phyloP scores from a whole-genome alignment of 2,888 invertebrate species.

The Omphaloscelis lunosa region DNA sequence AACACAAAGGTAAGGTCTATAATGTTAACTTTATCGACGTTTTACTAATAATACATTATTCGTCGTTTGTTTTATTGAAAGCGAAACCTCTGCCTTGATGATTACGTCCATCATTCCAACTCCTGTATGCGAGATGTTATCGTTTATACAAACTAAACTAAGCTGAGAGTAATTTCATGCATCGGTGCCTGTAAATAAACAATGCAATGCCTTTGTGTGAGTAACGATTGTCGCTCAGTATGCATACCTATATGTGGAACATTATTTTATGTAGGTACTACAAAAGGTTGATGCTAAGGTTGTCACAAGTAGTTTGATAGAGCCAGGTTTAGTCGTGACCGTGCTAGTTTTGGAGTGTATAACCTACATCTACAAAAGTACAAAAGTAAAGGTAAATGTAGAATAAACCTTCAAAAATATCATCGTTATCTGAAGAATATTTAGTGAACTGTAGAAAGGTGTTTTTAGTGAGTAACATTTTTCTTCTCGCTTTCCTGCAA shows the following conservation, averaged over 20 bases:
- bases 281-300: constrained; percentile 44
- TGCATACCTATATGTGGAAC: constrained; percentile 21
- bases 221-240: constrained; percentile 57
- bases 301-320: constrained; percentile 25
- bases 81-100: constrained; percentile 10
- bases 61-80: constrained; percentile 23
- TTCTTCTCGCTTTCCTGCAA: no score
- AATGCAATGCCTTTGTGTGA: constrained; percentile 76
- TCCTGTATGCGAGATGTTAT: constrained; percentile 49
- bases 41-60: not conserved
- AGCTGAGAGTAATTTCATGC: constrained; percentile 82
- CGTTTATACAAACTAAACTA: constrained; percentile 66
- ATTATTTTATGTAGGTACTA: constrained; percentile 43
- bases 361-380: no score
- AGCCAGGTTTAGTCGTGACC: constrained; percentile 3
- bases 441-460: not conserved
- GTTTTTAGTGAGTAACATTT: not conserved
- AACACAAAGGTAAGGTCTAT: not conserved
- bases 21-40: not conserved
- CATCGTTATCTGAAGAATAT: not conserved
- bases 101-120: constrained; percentile 35
- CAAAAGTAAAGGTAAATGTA: not conserved
- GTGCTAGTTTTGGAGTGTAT: not conserved
- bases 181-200: constrained; percentile 76
- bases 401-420: not conserved